Evolutionary conservation across 2,797 vertebrate genomes (phyloP).

Genomic region (Microchirus variegatus): DNA sequence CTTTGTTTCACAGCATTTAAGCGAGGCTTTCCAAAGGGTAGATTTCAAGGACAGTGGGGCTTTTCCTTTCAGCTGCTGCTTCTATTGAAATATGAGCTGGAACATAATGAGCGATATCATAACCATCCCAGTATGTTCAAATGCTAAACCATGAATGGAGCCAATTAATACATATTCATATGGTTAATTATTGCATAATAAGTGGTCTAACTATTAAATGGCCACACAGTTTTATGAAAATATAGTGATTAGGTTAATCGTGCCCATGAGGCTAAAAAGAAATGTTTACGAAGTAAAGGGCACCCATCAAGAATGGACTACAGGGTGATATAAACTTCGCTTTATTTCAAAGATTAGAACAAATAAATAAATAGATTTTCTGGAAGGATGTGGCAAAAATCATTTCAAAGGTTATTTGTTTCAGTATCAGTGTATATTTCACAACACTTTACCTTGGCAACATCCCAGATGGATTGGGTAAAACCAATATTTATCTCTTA

Average conservation of each 20-base stretch:
- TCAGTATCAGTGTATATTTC: too few species aligned
- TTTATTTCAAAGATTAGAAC: too few species aligned
- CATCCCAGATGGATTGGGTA: too few species aligned
- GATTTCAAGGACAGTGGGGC: conserved; percentile 74
- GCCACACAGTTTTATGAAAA: conserved; percentile 4
- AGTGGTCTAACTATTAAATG: conserved; percentile 33
- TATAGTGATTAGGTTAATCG: conserved; percentile 31
- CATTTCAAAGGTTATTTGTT: too few species aligned
- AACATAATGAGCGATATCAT: conserved; percentile 67
- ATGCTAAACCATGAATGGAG: conserved; percentile 51
- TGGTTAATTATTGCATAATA: conserved; percentile 43
- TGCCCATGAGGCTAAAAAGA: too few species aligned
- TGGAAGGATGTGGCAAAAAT: too few species aligned
- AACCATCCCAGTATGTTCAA: conserved; percentile 57
- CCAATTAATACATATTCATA: conserved; percentile 58
- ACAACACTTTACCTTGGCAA: too few species aligned
- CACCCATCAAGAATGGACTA: too few species aligned
- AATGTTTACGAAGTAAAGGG: too few species aligned
- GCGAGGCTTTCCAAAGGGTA: conserved; percentile 71
- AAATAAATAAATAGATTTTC: too few species aligned
- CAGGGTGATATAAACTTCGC: too few species aligned
- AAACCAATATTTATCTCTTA: too few species aligned
- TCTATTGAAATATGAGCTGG: conserved; percentile 66
- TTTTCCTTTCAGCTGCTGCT: conserved; percentile 66
- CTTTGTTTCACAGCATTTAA: conserved; percentile 75